A percentile compares a stretch with the other conserved stretches of the same genome.
These are phyloP conservation scores for Drosophila repleta DNA, from an alignment of 1,140 invertebrate genomes.

Conservation along the genomic window DNA sequence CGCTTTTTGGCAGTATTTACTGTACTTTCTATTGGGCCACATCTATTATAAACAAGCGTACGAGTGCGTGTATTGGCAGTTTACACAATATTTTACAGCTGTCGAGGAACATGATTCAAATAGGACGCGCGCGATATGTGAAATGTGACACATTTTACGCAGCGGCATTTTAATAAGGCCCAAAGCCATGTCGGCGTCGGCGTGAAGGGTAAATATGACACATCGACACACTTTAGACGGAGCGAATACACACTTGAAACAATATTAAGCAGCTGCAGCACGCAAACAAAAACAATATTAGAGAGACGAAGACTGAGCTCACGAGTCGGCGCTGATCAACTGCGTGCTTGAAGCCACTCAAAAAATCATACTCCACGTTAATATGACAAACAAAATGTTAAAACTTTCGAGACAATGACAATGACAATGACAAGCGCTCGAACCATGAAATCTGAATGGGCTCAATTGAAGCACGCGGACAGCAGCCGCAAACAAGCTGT, in stretches of 20 bases:
- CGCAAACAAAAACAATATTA: slow-evolving; percentile 28
- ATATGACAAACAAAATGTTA: slow-evolving; percentile 51
- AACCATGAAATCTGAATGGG: slow-evolving; percentile 33
- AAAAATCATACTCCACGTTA: slow-evolving; percentile 51
- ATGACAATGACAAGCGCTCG: slow-evolving; percentile 20
- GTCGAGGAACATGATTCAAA: slow-evolving; percentile 38
- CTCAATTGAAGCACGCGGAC: slow-evolving; percentile 38
- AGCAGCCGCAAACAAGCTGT: neutral
- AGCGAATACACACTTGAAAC: slow-evolving; percentile 39
- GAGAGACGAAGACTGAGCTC: too few species aligned
- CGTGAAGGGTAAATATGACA: slow-evolving; percentile 20
- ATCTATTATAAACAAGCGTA: too few species aligned
- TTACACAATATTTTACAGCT: slow-evolving; percentile 34
- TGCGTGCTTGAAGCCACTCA: slow-evolving; percentile 40
- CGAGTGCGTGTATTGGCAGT: slow-evolving; percentile 12
- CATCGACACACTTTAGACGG: slow-evolving; percentile 37
- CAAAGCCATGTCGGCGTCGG: slow-evolving; percentile 10
- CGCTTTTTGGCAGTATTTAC: neutral
- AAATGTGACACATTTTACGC: slow-evolving; percentile 44
- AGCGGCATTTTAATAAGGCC: slow-evolving; percentile 34
- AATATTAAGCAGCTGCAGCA: slow-evolving; percentile 30
- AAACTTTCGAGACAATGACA: slow-evolving; percentile 37
- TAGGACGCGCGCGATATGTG: slow-evolving; percentile 12
- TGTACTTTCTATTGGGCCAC: neutral
- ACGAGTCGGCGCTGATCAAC: slow-evolving; percentile 27